Base-by-base conservation (phyloP, 2,113 vertebrate species). In the Anseranas semipalmata region DNA sequence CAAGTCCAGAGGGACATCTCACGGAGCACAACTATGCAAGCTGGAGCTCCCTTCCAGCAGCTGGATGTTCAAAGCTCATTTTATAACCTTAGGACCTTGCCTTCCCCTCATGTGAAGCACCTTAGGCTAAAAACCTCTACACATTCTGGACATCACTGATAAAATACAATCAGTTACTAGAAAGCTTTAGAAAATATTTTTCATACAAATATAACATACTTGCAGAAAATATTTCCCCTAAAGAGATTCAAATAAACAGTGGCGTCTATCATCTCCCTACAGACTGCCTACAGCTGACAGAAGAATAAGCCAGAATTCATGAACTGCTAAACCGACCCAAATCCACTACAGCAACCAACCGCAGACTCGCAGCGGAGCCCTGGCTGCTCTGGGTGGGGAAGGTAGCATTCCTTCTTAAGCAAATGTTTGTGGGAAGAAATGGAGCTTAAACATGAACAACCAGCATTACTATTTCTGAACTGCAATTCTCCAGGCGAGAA, bases 1-100 rank as follows among this genome's bases (percentile, higher is more conserved):
- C 1, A 2, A 5, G 3, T 14, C 18, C 72, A 14, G 25, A 32
- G 46, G 68, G 73, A 79, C n/a, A 2, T 9, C 6, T 27, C 48
- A 2, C 1, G 4, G 28, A 66, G 50, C 8, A 18, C 60, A 53
- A 2, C 66, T 5, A 12, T 1, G 9, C 24, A 18, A 82, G n/a
- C 50, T 67, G 5, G 17, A 43, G 39, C 48, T 37, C 71, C 28
- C 24, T 35, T 72, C 41, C 71, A 5, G 41, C 52, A 71, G 12
- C 79, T 58, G 43, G 17, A 50, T 14, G 10, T 2, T 16, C 45
- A 15, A 9, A 93, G 33, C 30, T 0, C 18, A 24, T 66, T 66
- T 25, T 2, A 32, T 85, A 50, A 17, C 35, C 11, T 65, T 58
- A 13, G 30, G 14, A 5, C 33, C 4, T 0, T 16, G 60, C 50